Evolutionary conservation across 1,140 invertebrate species (phyloP), one percentile per base, ranked within the genome.

Genomic region (Vanessa tameamea): DNA sequence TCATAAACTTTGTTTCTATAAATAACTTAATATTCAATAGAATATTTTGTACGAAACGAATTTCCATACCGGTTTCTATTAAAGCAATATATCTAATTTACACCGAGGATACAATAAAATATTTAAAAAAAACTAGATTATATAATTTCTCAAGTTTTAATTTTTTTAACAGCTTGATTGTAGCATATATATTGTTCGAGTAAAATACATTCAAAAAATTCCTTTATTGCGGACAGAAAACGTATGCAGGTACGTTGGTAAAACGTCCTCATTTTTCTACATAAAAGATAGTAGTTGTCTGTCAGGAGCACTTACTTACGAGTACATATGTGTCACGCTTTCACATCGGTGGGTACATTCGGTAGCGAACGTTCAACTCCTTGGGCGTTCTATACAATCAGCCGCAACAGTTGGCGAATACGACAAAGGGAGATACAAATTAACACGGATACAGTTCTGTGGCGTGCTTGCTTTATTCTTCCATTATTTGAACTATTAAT

Each of bases 261-360:
- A 23, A 65, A 26, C 64, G 23, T 51, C 14, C 64, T 47, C 64
- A 51, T 66, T 23, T 53, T 47, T 50, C 47, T 47, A 66, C 64
- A 20, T 43, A 67, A 67, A 51, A 67, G 65, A 67, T 53, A 13
- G 37, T 53, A 67, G 65, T 16, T 51, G 65, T 51, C 26, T 67
- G 65, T 43, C 65, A 67, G 48, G 16, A 67, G 50, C 65, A 67
- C 65, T 55, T 55, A 55, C 48, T 43, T 43, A 43, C 37, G 37
- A 23, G 16, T 20, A 20, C 20, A 16, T 53, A 50, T 50, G 65
- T 67, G 26, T 67, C 65, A 15, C 47, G 64, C 50, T 43, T 31
- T 55, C 50, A 67, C 65, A 37, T 67, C 64, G 64, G 47, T 48
- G 15, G n/a, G 43, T n/a, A 66, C 64, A 26, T 66, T 66, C 50